Evolutionary conservation across 2,113 vertebrate species (phyloP).

Genomic region (Gorilla gorilla): DNA sequence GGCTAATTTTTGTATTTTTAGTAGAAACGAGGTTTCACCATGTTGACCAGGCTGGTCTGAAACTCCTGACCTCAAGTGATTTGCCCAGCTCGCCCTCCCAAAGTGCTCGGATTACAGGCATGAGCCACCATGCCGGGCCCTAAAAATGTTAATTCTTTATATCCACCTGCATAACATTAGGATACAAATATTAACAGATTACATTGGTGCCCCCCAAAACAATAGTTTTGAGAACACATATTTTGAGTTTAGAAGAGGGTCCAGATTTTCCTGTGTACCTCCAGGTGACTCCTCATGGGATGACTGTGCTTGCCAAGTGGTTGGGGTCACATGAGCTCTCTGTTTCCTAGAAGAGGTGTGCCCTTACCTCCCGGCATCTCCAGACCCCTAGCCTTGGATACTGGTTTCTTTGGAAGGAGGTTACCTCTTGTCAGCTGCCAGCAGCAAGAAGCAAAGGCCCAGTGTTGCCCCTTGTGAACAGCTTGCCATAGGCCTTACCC

Average conservation of each 20-base stretch:
- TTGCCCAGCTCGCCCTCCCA: too few species aligned
- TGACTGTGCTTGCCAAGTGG: not conserved
- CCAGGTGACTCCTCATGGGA: not conserved
- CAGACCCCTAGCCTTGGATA: not conserved
- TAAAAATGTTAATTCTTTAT: slow-evolving; percentile 21
- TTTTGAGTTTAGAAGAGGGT: not conserved
- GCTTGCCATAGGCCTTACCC: not conserved
- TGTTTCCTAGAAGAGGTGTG: too few species aligned
- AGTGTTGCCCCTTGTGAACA: not conserved
- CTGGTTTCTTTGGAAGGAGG: not conserved
- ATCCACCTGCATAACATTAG: not conserved
- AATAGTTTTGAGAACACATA: not conserved
- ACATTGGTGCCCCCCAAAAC: not conserved
- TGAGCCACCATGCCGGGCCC: too few species aligned
- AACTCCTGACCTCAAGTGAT: too few species aligned
- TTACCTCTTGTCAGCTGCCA: not conserved
- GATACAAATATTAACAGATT: not conserved
- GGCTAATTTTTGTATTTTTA: too few species aligned
- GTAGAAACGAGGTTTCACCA: too few species aligned
- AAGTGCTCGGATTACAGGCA: too few species aligned
- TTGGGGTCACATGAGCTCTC: not conserved
- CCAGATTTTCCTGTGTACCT: not conserved
- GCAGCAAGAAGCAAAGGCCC: not conserved
- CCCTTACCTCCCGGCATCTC: fast-evolving
- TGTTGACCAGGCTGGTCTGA: too few species aligned